Conservation (phyloP, 2,113 vertebrate genomes). For the Spea multiplicata region DNA sequence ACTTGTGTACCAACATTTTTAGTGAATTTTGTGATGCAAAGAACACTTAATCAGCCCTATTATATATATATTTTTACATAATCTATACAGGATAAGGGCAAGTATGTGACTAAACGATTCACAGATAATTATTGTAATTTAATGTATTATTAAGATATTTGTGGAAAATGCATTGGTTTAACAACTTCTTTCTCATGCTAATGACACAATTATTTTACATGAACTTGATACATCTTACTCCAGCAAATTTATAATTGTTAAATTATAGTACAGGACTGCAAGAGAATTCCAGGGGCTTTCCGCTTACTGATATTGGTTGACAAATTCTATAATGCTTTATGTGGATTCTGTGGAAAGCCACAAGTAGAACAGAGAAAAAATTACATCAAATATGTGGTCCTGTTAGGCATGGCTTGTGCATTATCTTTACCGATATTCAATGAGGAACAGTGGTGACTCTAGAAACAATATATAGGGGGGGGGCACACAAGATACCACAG, state of each 20-base stretch:
- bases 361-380: neutral
- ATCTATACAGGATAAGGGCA: too few relatives aligned
- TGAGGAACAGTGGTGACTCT: too few relatives aligned
- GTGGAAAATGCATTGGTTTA: neutral
- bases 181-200: neutral
- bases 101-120: too few relatives aligned
- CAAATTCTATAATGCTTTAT: neutral
- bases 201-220: neutral
- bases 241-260: neutral
- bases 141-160: neutral
- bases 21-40: too few relatives aligned
- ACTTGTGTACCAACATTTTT: too few relatives aligned
- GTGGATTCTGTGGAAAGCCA: neutral
- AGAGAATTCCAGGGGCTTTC: slow-evolving; percentile 25
- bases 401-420: neutral
- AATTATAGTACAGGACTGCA: neutral
- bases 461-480: too few relatives aligned
- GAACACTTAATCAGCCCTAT: too few relatives aligned
- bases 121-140: too few relatives aligned
- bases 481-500: too few relatives aligned
- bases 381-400: neutral
- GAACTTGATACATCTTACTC: neutral
- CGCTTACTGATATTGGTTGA: neutral
- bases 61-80: too few relatives aligned
- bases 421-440: neutral